Base-by-base conservation (phyloP, 2,113 vertebrate species). In the Dascyllus trimaculatus region DNA sequence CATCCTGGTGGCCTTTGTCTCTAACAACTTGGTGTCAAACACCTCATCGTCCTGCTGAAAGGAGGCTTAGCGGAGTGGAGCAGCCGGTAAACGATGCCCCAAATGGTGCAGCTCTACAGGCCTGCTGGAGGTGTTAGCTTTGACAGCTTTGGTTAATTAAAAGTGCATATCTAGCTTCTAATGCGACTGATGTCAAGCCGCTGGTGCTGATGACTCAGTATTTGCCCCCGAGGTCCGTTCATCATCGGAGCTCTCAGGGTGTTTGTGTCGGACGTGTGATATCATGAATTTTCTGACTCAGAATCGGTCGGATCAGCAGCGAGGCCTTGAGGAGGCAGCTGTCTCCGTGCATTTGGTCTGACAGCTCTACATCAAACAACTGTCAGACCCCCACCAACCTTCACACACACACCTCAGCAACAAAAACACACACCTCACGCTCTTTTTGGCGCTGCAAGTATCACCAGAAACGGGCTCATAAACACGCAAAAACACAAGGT, bases 1-100 rank as follows among this genome's bases (percentile, higher is more conserved):
- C 67, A 62, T 75, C 72, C 57, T 62, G 63, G 71, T 79, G 75
- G 76, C 60, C 54, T 75, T 62, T 70, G 75, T 82, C 71, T 81
- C 89, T 93, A 71, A 91, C 94, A 89, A 63, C 83, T 53, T 67
- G 80, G 91, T 91, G 91, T 92, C 85, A 92, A 91, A 88, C 84
- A 85, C 85, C 78, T 76, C 60, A 25, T 38, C 53, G 38, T 80
- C 71, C 60, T 58, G 57, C 71, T 82, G 40, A 80, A 78, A 85
- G 40, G 14, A 51, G 64, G 46, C 32, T 35, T 54, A 71, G 59
- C 17, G 15, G 40, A 66, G 56, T 2, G 53, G 57, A 53, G 62
- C 49, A 56, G 54, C 35, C 32, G 4, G 54, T n/a, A 14, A 51
- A 79, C 25, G 17, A 57, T 32, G 10, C 13, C 75, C 32, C 86